Evolutionary conservation across 2,113 vertebrate species (phyloP), one percentile per base, ranked within the genome.

Genomic region (Gobius niger): DNA sequence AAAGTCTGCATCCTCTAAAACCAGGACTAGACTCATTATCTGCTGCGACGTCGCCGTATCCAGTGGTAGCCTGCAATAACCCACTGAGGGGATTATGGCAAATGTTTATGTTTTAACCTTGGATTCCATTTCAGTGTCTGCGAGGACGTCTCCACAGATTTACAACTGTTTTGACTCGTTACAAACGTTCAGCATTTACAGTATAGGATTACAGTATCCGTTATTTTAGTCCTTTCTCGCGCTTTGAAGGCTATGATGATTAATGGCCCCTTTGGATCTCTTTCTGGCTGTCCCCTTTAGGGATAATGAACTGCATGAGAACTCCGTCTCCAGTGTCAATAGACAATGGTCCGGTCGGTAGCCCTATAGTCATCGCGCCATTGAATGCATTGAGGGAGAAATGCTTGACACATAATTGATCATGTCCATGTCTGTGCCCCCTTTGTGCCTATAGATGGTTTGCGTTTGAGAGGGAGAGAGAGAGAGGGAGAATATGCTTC

Each of bases 371-470:
- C 87, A 82, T 63, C 76, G 78, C 65, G 77, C 85, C 73, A 88
- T 88, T 86, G 87, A 88, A 82, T 88, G 2, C 87, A 85, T 57
- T 78, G 75, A 86, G 75, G 84, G 82, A 80, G 82, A 87, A 89
- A 91, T 89, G 89, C 87, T 88, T 88, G 89, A 89, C 90, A 90
- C 83, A 90, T 91, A 90, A 90, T 91, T 91, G 88, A 91, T 91
- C 88, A 88, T 90, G 87, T 89, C 88, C 88, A 82, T 89, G 86
- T 88, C 89, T 87, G 75, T 89, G 90, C 85, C 84, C 86, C 87
- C 60, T 83, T 90, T 91, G 87, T 90, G 81, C 57, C 74, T 41
- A 51, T 69, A 15, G 71, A 62, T 78, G 71, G 66, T 40, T 70
- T 60, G 64, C 53, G 68, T 60, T 47, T 57, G 53, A 52, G 61